phyloP scores from a whole-genome alignment of 2,113 vertebrate species.

The Ageneiosus marmoratus region DNA sequence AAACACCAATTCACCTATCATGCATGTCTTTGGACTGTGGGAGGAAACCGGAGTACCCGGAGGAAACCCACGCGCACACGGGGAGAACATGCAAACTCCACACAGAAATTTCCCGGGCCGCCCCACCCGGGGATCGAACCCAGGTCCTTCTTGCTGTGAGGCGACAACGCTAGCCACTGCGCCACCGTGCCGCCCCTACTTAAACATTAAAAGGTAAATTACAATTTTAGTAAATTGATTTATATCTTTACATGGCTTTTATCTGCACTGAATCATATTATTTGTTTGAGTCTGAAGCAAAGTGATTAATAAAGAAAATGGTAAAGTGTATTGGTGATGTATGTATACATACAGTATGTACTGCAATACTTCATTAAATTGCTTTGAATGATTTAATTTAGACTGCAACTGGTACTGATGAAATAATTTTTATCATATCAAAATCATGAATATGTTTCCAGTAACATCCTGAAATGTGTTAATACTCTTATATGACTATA shows the following conservation, averaged over 20 bases:
- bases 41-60: no score
- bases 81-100: no score
- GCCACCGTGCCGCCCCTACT: no score
- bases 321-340: not conserved
- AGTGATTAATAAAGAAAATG: not conserved
- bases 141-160: no score
- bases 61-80: no score
- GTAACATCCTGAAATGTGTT: not conserved
- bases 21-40: no score
- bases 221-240: not conserved
- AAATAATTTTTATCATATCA: not conserved
- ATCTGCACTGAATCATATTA: not conserved
- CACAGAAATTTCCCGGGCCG: no score
- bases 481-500: not conserved
- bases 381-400: not conserved
- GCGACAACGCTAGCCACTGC: no score
- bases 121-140: no score
- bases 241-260: not conserved
- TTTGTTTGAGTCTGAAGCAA: not conserved
- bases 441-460: not conserved
- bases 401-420: not conserved
- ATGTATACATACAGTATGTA: not conserved
- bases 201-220: no score
- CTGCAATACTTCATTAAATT: not conserved
- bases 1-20: no score